Evolutionary conservation across 2,797 vertebrate genomes (phyloP).

Genomic region (Hemibagrus guttatus): DNA sequence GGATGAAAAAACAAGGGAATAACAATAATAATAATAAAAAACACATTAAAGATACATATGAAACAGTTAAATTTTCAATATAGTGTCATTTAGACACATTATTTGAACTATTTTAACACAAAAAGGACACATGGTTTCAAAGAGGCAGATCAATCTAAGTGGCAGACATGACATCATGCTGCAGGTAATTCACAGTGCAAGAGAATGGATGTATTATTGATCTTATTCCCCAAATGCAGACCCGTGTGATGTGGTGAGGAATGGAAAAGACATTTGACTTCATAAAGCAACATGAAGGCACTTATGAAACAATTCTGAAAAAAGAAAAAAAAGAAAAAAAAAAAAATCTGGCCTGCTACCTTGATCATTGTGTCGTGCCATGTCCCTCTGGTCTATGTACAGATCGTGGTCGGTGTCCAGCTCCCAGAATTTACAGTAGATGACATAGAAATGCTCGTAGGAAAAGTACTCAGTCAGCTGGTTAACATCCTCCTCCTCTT

Average conservation of each 20-base stretch:
- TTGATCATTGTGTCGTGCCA: constrained; percentile 90
- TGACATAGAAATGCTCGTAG: constrained; percentile 97
- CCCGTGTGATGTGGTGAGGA: constrained; percentile 60
- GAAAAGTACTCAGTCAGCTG: constrained; percentile 95
- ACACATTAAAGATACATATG: constrained; percentile 8
- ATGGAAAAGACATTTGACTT: constrained; percentile 18
- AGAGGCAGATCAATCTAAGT: constrained; percentile 58
- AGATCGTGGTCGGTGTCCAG: constrained; percentile 95
- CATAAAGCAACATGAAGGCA: neutral
- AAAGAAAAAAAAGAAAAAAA: too few species aligned
- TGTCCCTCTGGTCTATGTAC: constrained; percentile 88
- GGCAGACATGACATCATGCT: constrained; percentile 70
- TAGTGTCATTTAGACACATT: neutral
- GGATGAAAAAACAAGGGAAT: constrained; percentile 41
- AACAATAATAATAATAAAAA: constrained; percentile 8
- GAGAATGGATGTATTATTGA: constrained; percentile 60
- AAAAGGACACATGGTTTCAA: constrained; percentile 39
- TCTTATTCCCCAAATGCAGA: constrained; percentile 66
- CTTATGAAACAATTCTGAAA: neutral
- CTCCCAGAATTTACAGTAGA: constrained; percentile 99
- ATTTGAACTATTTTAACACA: neutral
- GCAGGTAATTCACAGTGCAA: constrained; percentile 57
- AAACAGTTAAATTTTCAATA: constrained; percentile 36
- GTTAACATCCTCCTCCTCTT: constrained; percentile 93
- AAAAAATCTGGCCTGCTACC: constrained; percentile 78